Evolutionary conservation across 2,113 vertebrate species (phyloP).

Genomic region (Oreochromis tanganicae): DNA sequence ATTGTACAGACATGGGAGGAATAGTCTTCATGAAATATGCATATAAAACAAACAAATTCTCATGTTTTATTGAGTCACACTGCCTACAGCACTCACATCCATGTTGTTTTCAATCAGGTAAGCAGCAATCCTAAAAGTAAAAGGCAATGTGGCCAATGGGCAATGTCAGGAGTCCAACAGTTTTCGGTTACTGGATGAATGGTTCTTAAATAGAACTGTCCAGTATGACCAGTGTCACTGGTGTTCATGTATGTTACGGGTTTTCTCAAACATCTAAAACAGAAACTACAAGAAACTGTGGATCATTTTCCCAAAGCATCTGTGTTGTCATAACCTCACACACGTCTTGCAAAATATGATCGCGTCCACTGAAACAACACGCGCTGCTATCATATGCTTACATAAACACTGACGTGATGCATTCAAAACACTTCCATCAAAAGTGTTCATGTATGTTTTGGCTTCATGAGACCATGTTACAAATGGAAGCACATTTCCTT

Average conservation of each 20-base stretch:
- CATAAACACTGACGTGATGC: background rate
- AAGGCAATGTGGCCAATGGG: background rate
- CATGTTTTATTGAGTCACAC: conserved; percentile 22
- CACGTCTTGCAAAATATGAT: background rate
- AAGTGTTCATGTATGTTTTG: background rate
- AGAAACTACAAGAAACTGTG: background rate
- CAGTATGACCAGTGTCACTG: background rate
- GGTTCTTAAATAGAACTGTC: background rate
- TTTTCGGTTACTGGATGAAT: background rate
- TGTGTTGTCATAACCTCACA: background rate
- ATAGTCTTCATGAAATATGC: conserved; percentile 19
- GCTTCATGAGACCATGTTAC: background rate
- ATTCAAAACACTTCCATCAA: background rate
- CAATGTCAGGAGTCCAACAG: background rate
- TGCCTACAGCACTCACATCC: background rate
- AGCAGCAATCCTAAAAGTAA: background rate
- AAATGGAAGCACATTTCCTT: background rate
- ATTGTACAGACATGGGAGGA: background rate
- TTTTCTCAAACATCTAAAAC: background rate
- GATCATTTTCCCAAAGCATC: background rate
- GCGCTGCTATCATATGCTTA: background rate
- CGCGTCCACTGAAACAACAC: background rate
- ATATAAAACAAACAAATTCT: conserved; percentile 15
- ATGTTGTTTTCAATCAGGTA: background rate
- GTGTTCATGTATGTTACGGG: background rate